Base-by-base conservation (phyloP, 1,140 invertebrate genomes). In the Dryas iulia region DNA sequence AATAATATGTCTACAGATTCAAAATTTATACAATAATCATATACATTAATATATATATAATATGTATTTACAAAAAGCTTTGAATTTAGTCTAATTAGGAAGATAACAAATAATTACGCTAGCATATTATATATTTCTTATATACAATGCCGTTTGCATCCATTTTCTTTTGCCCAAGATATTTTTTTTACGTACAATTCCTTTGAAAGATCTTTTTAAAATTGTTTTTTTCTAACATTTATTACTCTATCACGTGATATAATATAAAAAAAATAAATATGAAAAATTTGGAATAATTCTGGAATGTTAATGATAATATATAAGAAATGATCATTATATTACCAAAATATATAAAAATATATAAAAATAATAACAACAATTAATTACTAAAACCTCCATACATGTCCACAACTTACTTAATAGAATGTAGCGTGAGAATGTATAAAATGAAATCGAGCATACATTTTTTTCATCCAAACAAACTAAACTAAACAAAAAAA, bases 381-480 rank as follows among this genome's bases (percentile, higher is more conserved):
- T n/a, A 8, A 53, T 24, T 23, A 28, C 18, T 28, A 6, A 11
- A 60, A 60, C 11, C 8, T 21, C n/a, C n/a, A 35, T 35, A 33
- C 26, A 5, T 31, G 56, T 24, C 12, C 59, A 60, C 14, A 60
- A 21, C 21, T 60, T 21, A 60, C 21, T 39, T 24, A 60, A 39
- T n/a, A 33, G 3, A 60, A 35, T 60, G 11, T 31, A 39, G 18
- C 12, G n/a, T 14, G 23, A 60, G 21, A n/a, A 12, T 26, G n/a
- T 8, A 26, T 12, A 24, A 26, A 57, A 25, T 23, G n/a, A n/a
- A n/a, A n/a, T n/a, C n/a, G n/a, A n/a, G n/a, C n/a, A n/a, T n/a
- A n/a, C n/a, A n/a, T n/a, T n/a, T n/a, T n/a, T n/a, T n/a, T n/a
- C 24, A 56, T n/a, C n/a, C 6, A 47, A 47, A 21, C 10, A 10